phyloP scores from a whole-genome alignment of 1,140 invertebrate genomes.

The Maconellicoccus hirsutus region DNA sequence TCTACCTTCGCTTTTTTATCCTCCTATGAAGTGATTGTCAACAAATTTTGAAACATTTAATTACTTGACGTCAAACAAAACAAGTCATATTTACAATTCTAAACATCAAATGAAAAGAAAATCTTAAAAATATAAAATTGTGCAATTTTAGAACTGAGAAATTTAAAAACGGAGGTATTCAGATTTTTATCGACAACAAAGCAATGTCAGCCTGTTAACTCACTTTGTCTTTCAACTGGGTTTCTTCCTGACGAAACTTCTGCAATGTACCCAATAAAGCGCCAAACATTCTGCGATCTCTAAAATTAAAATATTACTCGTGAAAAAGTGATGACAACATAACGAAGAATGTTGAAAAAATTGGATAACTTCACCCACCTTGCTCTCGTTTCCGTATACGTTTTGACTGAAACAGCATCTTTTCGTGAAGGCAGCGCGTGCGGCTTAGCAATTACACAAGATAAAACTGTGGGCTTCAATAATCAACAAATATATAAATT shows the following conservation, averaged over 20 bases:
- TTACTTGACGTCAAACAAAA: neutral
- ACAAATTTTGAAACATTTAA: neutral
- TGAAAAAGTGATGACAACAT: neutral
- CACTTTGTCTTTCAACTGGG: conserved; percentile 57
- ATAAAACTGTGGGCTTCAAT: neutral
- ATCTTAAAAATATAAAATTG: too few relatives aligned
- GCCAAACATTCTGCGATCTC: conserved; percentile 90
- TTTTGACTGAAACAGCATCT: conserved; percentile 4
- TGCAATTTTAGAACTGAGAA: too few relatives aligned
- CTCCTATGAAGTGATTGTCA: conserved; percentile 38
- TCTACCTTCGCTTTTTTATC: conserved; percentile 78
- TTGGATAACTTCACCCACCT: neutral
- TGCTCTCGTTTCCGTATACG: conserved; percentile 11
- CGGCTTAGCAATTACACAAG: conserved; percentile 11
- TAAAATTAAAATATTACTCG: conserved; percentile 26
- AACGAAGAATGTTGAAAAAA: too few relatives aligned
- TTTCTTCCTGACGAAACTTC: conserved; percentile 90
- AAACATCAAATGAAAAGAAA: too few relatives aligned
- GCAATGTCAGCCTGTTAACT: too few relatives aligned
- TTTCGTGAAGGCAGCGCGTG: neutral
- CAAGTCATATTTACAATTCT: neutral
- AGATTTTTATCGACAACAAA: too few relatives aligned
- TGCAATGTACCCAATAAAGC: conserved; percentile 84
- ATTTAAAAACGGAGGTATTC: too few relatives aligned
- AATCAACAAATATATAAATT: neutral